Conservation (phyloP, 2,113 vertebrate genomes). For the Hipposideros armiger region DNA sequence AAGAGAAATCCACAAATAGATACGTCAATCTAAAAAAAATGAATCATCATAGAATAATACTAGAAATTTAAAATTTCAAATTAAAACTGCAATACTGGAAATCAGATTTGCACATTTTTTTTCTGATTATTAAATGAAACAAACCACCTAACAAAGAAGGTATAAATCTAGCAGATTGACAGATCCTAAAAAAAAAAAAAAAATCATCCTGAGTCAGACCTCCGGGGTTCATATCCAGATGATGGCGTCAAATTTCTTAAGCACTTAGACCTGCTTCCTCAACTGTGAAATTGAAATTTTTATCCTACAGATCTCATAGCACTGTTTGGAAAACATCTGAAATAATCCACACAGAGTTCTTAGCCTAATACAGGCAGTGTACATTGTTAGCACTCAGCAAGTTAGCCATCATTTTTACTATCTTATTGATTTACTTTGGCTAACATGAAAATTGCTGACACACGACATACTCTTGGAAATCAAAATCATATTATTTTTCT, state of each 20-base stretch:
- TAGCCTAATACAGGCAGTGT: neutral
- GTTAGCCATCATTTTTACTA: neutral
- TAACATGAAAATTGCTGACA: neutral
- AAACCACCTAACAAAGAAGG: neutral
- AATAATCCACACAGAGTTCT: neutral
- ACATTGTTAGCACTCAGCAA: neutral
- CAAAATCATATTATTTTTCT: neutral
- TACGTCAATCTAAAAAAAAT: neutral
- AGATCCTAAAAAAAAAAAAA: neutral
- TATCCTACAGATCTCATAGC: neutral
- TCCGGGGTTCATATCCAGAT: neutral
- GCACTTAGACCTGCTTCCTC: neutral
- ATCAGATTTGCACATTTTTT: neutral
- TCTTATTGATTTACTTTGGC: neutral
- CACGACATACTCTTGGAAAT: neutral
- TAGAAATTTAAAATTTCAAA: neutral
- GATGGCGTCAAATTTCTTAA: neutral
- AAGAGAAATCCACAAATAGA: neutral
- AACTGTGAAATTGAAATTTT: neutral
- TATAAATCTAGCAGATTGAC: neutral
- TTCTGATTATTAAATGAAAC: neutral
- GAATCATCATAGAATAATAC: neutral
- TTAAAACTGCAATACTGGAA: neutral
- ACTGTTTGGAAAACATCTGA: neutral
- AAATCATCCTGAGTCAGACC: neutral